Percentiles rank a stretch among this genome's conserved stretches.
phyloP scores from a whole-genome alignment of 2,113 vertebrate genomes.

The Chauna torquata region DNA sequence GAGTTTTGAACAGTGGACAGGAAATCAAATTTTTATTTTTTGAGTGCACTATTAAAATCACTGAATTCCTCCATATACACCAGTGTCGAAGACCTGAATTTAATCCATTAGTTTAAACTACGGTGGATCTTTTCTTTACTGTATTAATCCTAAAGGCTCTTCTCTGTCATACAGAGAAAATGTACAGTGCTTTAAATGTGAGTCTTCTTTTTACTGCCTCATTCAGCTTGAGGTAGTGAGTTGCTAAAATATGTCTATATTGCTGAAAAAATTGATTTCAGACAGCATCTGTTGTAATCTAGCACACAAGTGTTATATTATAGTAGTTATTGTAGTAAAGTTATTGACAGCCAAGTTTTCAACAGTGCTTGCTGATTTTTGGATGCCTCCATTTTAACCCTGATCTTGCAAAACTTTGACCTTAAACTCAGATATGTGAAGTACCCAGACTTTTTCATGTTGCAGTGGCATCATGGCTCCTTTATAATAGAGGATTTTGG shows the following conservation, averaged over 20 bases:
- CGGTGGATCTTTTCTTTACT: neutral
- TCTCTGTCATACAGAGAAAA: neutral
- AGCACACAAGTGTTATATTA: neutral
- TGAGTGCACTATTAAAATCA: neutral
- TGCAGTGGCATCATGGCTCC: neutral
- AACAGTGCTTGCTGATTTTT: neutral
- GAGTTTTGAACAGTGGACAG: neutral
- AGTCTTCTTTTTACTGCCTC: neutral
- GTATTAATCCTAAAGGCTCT: neutral
- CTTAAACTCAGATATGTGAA: neutral
- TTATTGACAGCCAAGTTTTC: neutral
- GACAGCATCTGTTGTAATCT: neutral
- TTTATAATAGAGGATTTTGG: neutral
- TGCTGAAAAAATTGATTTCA: neutral
- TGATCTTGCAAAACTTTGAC: neutral
- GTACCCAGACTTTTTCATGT: neutral
- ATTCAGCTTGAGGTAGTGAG: neutral
- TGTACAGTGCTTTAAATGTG: neutral
- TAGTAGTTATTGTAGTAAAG: neutral
- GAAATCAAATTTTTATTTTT: neutral
- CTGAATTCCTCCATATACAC: neutral
- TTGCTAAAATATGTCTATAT: neutral
- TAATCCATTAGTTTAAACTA: neutral
- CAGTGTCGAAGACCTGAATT: neutral
- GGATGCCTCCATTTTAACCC: neutral